Conservation (phyloP, 2,113 vertebrate genomes). For the Shinisaurus crocodilurus region DNA sequence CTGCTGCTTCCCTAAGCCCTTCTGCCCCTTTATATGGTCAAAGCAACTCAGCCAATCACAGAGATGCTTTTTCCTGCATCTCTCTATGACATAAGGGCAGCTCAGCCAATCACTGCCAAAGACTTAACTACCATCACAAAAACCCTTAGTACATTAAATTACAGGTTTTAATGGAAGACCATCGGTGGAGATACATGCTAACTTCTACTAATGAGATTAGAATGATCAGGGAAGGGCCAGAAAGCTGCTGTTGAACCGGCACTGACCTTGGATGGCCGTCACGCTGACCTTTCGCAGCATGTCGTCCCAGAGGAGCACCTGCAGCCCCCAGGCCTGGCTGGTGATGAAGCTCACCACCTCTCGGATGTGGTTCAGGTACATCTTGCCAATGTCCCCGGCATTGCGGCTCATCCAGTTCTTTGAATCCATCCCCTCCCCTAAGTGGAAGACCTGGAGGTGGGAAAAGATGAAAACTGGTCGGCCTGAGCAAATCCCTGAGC, state of each 20-base stretch:
- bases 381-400: conserved; percentile 65
- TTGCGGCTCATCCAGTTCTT: conserved; percentile 76
- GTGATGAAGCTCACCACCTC: conserved; percentile 72
- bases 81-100: neutral
- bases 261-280: conserved; percentile 72
- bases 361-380: conserved; percentile 79
- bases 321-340: conserved; percentile 54
- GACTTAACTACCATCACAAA: neutral
- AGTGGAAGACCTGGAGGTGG: conserved; percentile 75
- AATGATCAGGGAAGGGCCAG: neutral
- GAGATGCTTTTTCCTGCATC: too few species aligned
- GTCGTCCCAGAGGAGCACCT: conserved; percentile 80
- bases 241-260: neutral
- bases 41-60: neutral
- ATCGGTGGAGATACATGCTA: neutral
- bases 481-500: neutral
- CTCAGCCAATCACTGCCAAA: neutral
- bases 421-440: conserved; percentile 79
- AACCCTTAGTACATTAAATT: neutral
- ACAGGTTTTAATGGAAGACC: neutral
- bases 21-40: neutral
- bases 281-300: conserved; percentile 73
- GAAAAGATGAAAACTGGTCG: too few species aligned
- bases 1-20: too few species aligned
- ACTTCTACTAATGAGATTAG: neutral